Conservation (phyloP, 2,113 vertebrate species). For the Bubalus kerabau region DNA sequence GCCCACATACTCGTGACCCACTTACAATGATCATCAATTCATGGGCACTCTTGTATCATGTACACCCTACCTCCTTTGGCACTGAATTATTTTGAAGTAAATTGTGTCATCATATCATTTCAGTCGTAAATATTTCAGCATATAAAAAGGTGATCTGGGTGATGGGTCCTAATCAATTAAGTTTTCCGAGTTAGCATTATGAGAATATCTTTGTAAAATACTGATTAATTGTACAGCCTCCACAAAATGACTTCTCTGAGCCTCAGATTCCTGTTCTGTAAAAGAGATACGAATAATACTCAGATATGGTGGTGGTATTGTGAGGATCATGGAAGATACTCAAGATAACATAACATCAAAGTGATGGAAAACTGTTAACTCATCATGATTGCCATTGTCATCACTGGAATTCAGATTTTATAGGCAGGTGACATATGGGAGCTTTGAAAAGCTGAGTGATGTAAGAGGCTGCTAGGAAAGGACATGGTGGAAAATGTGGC, state of each 20-base stretch:
- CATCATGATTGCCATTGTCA: not conserved
- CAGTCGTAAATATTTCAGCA: not conserved
- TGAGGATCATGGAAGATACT: not conserved
- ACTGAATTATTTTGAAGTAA: not conserved
- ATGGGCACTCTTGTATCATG: too few species aligned
- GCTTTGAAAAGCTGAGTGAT: not conserved
- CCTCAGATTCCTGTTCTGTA: not conserved
- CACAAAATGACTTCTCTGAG: not conserved
- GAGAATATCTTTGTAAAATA: slow-evolving; percentile 10
- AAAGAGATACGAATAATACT: not conserved
- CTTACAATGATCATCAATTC: not conserved
- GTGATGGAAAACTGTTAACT: not conserved
- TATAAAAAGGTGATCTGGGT: not conserved
- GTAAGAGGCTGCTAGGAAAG: not conserved
- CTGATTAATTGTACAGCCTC: not conserved
- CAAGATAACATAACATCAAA: not conserved
- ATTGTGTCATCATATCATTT: not conserved
- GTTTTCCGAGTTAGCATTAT: not conserved
- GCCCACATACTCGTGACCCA: rapidly evolving
- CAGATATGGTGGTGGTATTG: not conserved
- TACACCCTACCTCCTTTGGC: not conserved
- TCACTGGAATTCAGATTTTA: not conserved
- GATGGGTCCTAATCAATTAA: not conserved
- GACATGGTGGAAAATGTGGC: not conserved
- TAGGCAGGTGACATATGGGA: not conserved